These are phyloP conservation scores for Druceiella hillmani DNA, from an alignment of 2,888 invertebrate species.

Conservation along the genomic window DNA sequence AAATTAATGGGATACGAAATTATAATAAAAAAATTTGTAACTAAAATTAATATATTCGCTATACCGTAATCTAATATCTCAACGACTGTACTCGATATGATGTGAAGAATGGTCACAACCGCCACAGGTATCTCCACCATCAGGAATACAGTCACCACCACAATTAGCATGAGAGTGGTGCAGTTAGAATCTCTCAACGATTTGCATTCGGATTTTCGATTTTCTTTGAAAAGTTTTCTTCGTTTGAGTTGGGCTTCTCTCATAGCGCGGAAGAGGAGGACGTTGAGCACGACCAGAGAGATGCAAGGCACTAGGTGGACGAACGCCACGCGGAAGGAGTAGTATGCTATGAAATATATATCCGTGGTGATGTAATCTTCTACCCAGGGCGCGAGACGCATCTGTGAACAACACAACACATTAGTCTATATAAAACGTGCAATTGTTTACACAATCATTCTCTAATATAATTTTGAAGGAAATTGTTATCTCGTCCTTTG, in stretches of 20 bases:
- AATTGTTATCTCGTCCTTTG: too few relatives aligned
- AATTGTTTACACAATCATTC: too few relatives aligned
- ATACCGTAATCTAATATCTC: constrained; percentile 72
- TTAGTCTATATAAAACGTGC: too few relatives aligned
- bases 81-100: constrained; percentile 68
- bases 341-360: constrained; percentile 77
- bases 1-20: constrained; percentile 91
- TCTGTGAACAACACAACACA: too few relatives aligned
- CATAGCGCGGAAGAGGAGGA: constrained; percentile 81
- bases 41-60: constrained; percentile 70
- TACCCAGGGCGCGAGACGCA: constrained; percentile 66
- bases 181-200: constrained; percentile 75
- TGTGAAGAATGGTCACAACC: constrained; percentile 76
- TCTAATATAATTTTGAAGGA: too few relatives aligned
- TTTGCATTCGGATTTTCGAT: constrained; percentile 73
- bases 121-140: constrained; percentile 80
- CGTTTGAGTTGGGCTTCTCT: constrained; percentile 75
- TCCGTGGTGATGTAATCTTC: constrained; percentile 58
- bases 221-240: constrained; percentile 71
- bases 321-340: constrained; percentile 81
- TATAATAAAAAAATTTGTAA: constrained; percentile 88
- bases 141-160: constrained; percentile 79
- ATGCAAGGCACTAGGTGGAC: constrained; percentile 91
- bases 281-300: constrained; percentile 81
- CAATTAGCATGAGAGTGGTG: constrained; percentile 83